phyloP scores from a whole-genome alignment of 1,140 invertebrate species.

The Drosophila pallidifrons region DNA sequence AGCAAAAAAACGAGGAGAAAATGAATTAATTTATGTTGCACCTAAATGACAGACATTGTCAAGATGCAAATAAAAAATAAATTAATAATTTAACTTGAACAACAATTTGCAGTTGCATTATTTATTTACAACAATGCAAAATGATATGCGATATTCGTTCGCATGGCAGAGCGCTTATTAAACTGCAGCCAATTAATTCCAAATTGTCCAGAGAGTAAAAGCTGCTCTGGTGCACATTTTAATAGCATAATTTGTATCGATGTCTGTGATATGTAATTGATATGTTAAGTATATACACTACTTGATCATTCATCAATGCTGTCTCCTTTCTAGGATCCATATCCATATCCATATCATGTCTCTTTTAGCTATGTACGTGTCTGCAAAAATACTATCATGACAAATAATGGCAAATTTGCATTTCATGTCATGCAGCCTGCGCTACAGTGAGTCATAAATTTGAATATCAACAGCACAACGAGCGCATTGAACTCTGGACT shows the following conservation, averaged over 20 bases:
- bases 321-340: slow-evolving; percentile 31
- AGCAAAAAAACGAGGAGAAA: slow-evolving; percentile 10
- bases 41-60: slow-evolving; percentile 81
- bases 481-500: slow-evolving; percentile 60
- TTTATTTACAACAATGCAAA: slow-evolving; percentile 60
- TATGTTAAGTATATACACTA: slow-evolving; percentile 17
- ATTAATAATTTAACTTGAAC: slow-evolving; percentile 72
- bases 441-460: slow-evolving; percentile 63
- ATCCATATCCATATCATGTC: slow-evolving; percentile 25
- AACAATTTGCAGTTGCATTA: slow-evolving; percentile 53
- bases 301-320: slow-evolving; percentile 19
- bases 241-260: not conserved
- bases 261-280: not conserved
- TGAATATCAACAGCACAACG: slow-evolving; percentile 57
- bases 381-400: slow-evolving; percentile 57
- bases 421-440: slow-evolving; percentile 57
- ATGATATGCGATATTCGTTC: slow-evolving; percentile 34
- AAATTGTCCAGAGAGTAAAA: slow-evolving; percentile 21
- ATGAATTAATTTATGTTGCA: slow-evolving; percentile 78
- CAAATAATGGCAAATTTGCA: slow-evolving; percentile 74
- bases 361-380: slow-evolving; percentile 29
- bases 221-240: not conserved
- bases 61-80: slow-evolving; percentile 79
- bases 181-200: slow-evolving; percentile 33
- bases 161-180: slow-evolving; percentile 5